phyloP scores from a whole-genome alignment of 2,113 vertebrate species.

The Cygnus atratus region DNA sequence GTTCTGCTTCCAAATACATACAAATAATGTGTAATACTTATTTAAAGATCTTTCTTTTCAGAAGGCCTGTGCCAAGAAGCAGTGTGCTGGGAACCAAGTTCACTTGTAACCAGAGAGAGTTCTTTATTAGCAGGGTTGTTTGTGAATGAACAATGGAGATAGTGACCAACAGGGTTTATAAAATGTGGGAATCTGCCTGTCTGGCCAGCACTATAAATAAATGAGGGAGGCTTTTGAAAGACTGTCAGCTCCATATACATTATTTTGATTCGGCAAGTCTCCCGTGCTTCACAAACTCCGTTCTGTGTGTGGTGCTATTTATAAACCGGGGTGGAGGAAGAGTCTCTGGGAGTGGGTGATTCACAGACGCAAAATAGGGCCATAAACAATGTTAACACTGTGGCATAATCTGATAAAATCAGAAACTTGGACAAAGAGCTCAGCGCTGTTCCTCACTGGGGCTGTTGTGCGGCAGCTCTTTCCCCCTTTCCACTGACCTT shows the following conservation, averaged over 20 bases:
- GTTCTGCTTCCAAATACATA: neutral
- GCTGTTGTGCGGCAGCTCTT: neutral
- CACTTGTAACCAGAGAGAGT: neutral
- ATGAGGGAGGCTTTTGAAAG: conserved; percentile 14
- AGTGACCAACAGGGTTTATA: neutral
- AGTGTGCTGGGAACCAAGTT: neutral
- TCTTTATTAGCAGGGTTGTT: conserved; percentile 30
- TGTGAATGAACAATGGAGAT: conserved; percentile 51
- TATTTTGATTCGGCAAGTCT: conserved; percentile 40
- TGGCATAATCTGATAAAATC: conserved; percentile 54
- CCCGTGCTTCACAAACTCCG: neutral
- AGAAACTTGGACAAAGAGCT: conserved; percentile 19
- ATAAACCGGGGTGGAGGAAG: conserved; percentile 38
- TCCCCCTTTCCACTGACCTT: conserved; percentile 21
- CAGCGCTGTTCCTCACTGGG: neutral
- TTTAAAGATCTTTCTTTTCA: neutral
- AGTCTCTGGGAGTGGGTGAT: conserved; percentile 43
- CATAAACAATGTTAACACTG: conserved; percentile 62
- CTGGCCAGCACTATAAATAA: conserved; percentile 55
- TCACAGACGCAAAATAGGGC: conserved; percentile 49
- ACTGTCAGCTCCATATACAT: neutral
- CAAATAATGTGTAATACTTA: neutral
- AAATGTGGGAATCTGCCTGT: conserved; percentile 48
- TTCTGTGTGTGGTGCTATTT: conserved; percentile 60
- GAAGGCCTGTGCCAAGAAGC: neutral